Evolutionary conservation across 2,888 invertebrate species (phyloP).

Genomic region (Drosophila macrospina): DNA sequence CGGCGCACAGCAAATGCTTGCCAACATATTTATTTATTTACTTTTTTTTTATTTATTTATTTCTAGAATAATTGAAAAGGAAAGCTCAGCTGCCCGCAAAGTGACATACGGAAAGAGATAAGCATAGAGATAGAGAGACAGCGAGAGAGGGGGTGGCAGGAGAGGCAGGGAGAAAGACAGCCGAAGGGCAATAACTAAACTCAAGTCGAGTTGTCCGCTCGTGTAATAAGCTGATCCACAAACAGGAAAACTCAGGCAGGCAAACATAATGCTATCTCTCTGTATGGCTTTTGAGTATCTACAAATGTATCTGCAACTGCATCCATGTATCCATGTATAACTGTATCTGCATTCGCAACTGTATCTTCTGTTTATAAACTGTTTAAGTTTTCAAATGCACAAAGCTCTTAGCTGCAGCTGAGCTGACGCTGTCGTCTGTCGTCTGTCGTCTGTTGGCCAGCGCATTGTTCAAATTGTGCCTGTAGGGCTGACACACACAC

Average conservation of each 20-base stretch:
- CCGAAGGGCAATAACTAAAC: neutral
- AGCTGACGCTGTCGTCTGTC: constrained; percentile 15
- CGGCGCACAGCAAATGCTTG: neutral
- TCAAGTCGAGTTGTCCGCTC: constrained; percentile 13
- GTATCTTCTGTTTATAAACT: constrained; percentile 47
- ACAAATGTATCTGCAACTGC: constrained; percentile 6
- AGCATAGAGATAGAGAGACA: neutral
- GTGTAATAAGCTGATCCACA: constrained; percentile 38
- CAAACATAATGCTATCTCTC: constrained; percentile 9
- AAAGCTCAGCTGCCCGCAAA: constrained; percentile 48
- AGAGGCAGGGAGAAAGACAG: neutral
- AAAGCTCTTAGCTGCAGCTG: constrained; percentile 48
- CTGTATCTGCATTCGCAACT: constrained; percentile 14
- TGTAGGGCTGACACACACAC: constrained; percentile 28
- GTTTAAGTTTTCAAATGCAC: constrained; percentile 54
- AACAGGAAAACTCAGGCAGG: constrained; percentile 10
- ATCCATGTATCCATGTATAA: neutral
- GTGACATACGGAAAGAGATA: constrained; percentile 19
- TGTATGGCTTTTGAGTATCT: neutral
- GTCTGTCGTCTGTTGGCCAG: constrained; percentile 18
- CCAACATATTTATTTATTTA: constrained; percentile 4
- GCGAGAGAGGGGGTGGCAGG: neutral
- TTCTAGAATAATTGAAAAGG: constrained; percentile 38
- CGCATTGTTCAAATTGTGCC: constrained; percentile 56
- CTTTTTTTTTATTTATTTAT: no score